Evolutionary conservation across 2,113 vertebrate species (phyloP).

Genomic region (Psammodynastes pulverulentus): DNA sequence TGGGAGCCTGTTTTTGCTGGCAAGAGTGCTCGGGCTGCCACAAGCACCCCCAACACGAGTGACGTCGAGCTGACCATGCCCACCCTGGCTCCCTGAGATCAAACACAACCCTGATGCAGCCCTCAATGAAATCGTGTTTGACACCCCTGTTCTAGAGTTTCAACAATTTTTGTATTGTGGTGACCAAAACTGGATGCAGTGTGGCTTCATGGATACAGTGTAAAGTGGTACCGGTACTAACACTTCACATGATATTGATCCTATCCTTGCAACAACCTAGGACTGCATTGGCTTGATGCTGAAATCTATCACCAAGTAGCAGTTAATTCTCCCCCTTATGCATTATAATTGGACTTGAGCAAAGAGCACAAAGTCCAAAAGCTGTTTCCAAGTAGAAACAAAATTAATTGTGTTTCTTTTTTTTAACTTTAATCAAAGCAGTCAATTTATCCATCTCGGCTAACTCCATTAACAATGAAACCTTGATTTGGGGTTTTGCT

Average conservation of each 20-base stretch:
- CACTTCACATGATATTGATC: background rate
- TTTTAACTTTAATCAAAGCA: background rate
- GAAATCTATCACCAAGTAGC: background rate
- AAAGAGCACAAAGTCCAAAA: conserved; percentile 10
- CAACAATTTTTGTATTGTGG: background rate
- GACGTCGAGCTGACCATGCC: no score
- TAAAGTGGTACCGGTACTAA: background rate
- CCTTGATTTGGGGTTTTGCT: background rate
- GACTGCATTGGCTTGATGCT: background rate
- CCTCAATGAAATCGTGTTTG: no score
- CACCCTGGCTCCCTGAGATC: no score
- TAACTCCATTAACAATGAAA: background rate
- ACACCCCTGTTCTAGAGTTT: background rate
- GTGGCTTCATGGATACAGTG: background rate
- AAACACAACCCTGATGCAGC: no score
- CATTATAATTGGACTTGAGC: background rate
- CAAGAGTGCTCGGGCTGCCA: no score
- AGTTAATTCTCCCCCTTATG: background rate
- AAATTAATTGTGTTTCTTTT: background rate
- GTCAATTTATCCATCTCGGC: background rate
- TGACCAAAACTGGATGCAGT: background rate
- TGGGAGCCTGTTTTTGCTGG: no score
- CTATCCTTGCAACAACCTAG: background rate
- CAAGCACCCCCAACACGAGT: no score
- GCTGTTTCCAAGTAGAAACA: background rate